Evolutionary conservation across 2,113 vertebrate genomes (phyloP).

Genomic region (Sander lucioperca): DNA sequence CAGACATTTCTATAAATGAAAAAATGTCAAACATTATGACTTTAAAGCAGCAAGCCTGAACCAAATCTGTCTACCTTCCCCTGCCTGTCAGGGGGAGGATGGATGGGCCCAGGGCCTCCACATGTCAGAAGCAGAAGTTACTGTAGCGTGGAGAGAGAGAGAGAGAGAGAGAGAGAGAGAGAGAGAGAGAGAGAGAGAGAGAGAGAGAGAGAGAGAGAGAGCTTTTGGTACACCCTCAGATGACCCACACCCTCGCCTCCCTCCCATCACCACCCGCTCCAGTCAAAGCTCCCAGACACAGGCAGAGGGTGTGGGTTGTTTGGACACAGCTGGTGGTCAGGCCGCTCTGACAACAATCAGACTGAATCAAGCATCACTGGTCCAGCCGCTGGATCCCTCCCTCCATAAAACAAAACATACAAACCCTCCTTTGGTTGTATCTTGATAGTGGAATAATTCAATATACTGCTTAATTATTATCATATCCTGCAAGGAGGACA

Average conservation of each 20-base stretch:
- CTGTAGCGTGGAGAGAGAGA: conserved; percentile 59
- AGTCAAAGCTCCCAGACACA: conserved; percentile 39
- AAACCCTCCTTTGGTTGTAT: conserved; percentile 8
- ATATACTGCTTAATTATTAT: conserved; percentile 31
- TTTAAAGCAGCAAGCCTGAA: conserved; percentile 21
- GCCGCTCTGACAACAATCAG: conserved; percentile 40
- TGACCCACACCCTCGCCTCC: conserved; percentile 45
- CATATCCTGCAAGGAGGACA: conserved; percentile 16
- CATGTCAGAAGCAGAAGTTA: conserved; percentile 70
- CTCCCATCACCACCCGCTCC: conserved; percentile 10
- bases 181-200: conserved; percentile 5
- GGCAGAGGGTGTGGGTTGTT: conserved; percentile 49
- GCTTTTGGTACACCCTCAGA: conserved; percentile 56
- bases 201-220: conserved; percentile 27
- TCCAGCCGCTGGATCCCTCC: conserved; percentile 13
- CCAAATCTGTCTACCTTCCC: conserved; percentile 39
- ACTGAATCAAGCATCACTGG: conserved; percentile 23
- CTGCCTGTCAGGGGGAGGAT: conserved; percentile 52
- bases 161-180: conserved; percentile 25
- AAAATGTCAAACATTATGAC: conserved; percentile 26
- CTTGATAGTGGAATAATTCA: background rate
- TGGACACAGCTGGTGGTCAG: conserved; percentile 72
- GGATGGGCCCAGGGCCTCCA: conserved; percentile 52
- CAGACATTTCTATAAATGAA: conserved; percentile 15
- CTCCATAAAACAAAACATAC: conserved; percentile 19